Evolutionary conservation across 2,113 vertebrate genomes (phyloP), one percentile per base, ranked within the genome.

Genomic region (Triplophysa siluroides): DNA sequence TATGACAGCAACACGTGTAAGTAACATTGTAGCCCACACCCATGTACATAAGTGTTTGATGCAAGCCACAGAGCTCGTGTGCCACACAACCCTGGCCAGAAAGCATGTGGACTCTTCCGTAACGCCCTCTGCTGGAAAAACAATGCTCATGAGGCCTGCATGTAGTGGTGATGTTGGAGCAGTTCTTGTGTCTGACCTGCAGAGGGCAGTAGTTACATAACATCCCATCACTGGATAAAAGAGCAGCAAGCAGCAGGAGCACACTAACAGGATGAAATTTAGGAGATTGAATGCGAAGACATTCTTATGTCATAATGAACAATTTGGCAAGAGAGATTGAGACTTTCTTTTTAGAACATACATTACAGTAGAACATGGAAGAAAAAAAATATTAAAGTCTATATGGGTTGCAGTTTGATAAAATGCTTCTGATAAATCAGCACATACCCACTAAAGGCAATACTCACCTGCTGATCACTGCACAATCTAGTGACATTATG

Each of bases 41-140:
- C 21, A 11, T 47, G 33, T 83, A 77, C 1, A 52, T 58, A 73
- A 81, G 0, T 1, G 68, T 41, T 10, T 80, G 76, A 13, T 79
- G 33, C 24, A 86, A 83, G 33, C 80, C 88, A 12, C 91, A 92
- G 80, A 89, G 83, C 0, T 73, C 16, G 0, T 60, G 1, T 7
- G 84, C 68, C 79, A 88, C 7, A 23, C 92, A 92, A 65, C 90
- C 90, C 86, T 89, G 90, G 19, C 83, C 75, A 0, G 92, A 90
- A 43, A 91, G 70, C 16, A 88, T 7, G 64, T 89, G 87, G 47
- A 84, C 0, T 1, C 54, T 10, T 12, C 88, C 90, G 2, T 78
- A 86, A 74, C 2, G 29, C 3, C 87, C 89, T 38, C 26, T 84
- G 80, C 90, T 88, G 76, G 63, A 87, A 54, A 75, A 77, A 14